Percentiles rank a stretch among this genome's conserved stretches.
phyloP scores from a whole-genome alignment of 2,888 invertebrate genomes.

The Chaitophorus viminalis region DNA sequence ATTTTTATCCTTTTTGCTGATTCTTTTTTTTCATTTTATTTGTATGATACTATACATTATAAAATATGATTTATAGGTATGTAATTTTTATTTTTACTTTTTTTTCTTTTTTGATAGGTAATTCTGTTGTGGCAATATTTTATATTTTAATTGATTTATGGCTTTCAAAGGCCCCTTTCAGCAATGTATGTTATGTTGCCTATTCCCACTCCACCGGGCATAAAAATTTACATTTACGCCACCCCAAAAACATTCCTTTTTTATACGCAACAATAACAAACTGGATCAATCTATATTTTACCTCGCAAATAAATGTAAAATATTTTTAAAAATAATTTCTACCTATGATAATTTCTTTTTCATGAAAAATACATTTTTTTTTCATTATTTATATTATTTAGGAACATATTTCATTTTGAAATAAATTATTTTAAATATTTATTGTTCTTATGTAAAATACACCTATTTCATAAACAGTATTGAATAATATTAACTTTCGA shows the following conservation, averaged over 20 bases:
- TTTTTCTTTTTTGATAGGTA: neutral
- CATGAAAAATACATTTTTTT: neutral
- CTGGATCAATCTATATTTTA: neutral
- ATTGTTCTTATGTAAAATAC: neutral
- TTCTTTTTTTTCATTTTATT: neutral
- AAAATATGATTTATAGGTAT: neutral
- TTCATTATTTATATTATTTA: neutral
- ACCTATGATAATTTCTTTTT: neutral
- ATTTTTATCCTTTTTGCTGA: neutral
- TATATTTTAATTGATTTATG: constrained; percentile 8
- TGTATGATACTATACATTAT: too few relatives aligned
- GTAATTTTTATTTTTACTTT: neutral
- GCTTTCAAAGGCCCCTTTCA: constrained; percentile 24
- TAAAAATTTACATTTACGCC: neutral
- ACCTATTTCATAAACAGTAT: neutral
- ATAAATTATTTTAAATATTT: neutral
- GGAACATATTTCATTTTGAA: neutral
- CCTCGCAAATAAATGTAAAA: neutral
- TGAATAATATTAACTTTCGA: neutral
- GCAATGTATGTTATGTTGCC: constrained; percentile 49
- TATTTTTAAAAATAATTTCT: neutral
- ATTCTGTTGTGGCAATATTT: neutral
- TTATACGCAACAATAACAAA: neutral
- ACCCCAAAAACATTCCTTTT: neutral
- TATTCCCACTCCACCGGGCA: constrained; percentile 33